phyloP scores from a whole-genome alignment of 2,113 vertebrate genomes.

The Toxotes chatareus region DNA sequence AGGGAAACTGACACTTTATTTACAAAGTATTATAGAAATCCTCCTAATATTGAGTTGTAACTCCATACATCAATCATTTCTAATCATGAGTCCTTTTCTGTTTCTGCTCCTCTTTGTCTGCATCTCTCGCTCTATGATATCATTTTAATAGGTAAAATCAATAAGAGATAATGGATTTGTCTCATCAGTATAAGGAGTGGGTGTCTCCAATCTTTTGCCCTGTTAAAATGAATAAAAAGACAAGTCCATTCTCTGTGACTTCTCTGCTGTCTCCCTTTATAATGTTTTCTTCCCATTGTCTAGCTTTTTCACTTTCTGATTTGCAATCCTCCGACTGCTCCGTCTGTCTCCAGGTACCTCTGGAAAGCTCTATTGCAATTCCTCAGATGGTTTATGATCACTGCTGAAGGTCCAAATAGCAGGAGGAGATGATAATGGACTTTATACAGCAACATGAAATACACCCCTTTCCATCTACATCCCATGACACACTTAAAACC shows the following conservation, averaged over 20 bases:
- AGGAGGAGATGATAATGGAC: conserved; percentile 16
- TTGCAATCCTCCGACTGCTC: conserved; percentile 29
- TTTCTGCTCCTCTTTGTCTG: background rate
- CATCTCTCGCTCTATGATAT: background rate
- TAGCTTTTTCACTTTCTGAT: conserved; percentile 5
- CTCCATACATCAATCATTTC: background rate
- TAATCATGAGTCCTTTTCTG: background rate
- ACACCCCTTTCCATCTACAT: background rate
- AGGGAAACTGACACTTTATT: no score
- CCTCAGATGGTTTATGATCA: conserved; percentile 38
- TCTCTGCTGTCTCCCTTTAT: background rate
- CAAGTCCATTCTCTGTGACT: background rate
- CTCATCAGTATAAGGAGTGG: conserved; percentile 15
- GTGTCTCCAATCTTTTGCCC: background rate
- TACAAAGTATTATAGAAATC: background rate
- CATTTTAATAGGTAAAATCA: conserved; percentile 16
- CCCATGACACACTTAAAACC: conserved; percentile 21
- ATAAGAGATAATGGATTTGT: conserved; percentile 16
- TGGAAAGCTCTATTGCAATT: conserved; percentile 19
- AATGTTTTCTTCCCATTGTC: background rate
- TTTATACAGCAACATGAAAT: conserved; percentile 13
- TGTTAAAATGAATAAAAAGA: conserved; percentile 19
- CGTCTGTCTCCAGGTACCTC: conserved; percentile 21
- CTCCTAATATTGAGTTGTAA: background rate
- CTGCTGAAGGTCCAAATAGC: conserved; percentile 18